Percentiles rank a stretch among this genome's conserved stretches.
These are phyloP conservation scores for Bos taurus DNA, from an alignment of 2,113 vertebrate genomes.

Conservation along the genomic window ARS-UCD2.0 NC_037339.1:57571001-57571500, in stretches of 20 bases:
- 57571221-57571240: neutral
- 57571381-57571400: neutral
- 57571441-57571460: neutral
- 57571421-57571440: neutral
- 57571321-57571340: neutral
- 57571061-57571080: neutral
- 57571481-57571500: neutral
- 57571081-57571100: neutral
- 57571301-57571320: neutral
- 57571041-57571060: neutral
- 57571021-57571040: neutral
- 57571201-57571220: neutral
- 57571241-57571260: neutral
- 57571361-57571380: neutral
- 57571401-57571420: neutral
- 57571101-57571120: neutral
- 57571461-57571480: neutral
- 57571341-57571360: neutral
- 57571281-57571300: neutral
- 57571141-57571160: neutral
- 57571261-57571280: neutral
- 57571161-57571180: neutral
- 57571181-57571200: neutral
- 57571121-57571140: neutral
- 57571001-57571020: constrained; percentile 42